Base-by-base conservation (phyloP, 1,140 invertebrate genomes). In the Pachyrhynchus sulphureomaculatus region DNA sequence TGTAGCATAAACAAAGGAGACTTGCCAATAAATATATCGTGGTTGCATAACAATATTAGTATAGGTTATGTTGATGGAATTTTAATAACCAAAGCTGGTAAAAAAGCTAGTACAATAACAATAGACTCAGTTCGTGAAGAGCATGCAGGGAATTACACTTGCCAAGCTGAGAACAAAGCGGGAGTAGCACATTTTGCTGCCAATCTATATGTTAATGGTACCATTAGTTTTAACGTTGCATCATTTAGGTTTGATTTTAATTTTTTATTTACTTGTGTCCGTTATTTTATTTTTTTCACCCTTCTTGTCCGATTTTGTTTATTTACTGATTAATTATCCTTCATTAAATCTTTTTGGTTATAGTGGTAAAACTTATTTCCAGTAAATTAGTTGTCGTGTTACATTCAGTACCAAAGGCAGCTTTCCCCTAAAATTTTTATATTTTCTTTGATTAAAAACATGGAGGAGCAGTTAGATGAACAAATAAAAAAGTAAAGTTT, bases 391-490 rank as follows among this genome's bases (percentile, higher is more conserved):
- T 83, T 36, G n/a, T 86, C 64, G 82, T 87, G 29, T 84, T n/a
- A n/a, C 91, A 89, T 74, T 79, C 85, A 57, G 85, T 90, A 84
- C 84, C 10, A 89, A 89, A 71, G 91, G 90, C 33, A 90, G 91
- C 73, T 77, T 87, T 62, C 88, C 89, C 2, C 76, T 91, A 54
- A 84, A 83, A 29, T 87, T 91, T 66, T 79, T 79, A 9, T 92
- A 88, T 89, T 84, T 82, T 39, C 84, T 90, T 69, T 65, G 47
- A 68, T 77, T 21, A 72, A 75, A 59, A 78, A 52, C 47, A 57
- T 17, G 70, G 69, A 13, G 55, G 71, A 12, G 75, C 72, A 6
- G 69, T 81, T 4, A 71, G 75, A 29, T 76, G 76, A 48, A 77
- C 75, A 29, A 81, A 81, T 70, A 81, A 82, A 76, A 76, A 77